phyloP scores from a whole-genome alignment of 2,797 vertebrate genomes.

The Clamator glandarius region DNA sequence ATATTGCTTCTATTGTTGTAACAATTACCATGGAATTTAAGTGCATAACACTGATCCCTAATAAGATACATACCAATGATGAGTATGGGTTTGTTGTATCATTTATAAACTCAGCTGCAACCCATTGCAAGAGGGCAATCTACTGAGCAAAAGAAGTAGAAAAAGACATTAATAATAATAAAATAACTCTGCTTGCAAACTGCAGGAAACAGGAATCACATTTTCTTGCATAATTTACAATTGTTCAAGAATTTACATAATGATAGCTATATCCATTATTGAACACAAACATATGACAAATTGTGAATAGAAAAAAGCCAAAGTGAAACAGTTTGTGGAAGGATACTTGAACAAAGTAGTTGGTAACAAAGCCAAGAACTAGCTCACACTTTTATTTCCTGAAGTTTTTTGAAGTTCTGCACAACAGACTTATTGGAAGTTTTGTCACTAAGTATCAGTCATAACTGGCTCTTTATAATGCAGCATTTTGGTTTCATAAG shows the following conservation, averaged over 20 bases:
- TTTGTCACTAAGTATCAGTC: neutral
- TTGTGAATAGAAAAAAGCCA: neutral
- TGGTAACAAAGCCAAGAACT: neutral
- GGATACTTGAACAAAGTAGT: neutral
- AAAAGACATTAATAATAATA: neutral
- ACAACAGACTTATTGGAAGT: neutral
- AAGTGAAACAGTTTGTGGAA: neutral
- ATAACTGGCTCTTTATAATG: neutral
- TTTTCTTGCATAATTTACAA: neutral
- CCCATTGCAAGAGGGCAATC: neutral
- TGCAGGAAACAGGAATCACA: neutral
- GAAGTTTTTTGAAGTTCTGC: neutral
- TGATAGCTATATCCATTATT: neutral
- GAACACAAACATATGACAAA: neutral
- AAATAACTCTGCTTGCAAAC: neutral
- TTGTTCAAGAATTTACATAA: neutral
- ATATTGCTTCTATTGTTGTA: neutral
- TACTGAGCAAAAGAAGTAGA: neutral
- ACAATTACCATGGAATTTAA: neutral
- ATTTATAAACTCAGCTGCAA: neutral
- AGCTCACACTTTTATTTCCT: neutral
- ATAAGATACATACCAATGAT: neutral
- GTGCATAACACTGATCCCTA: neutral
- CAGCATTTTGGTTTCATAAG: neutral
- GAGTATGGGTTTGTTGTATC: neutral